A percentile compares a stretch with the other conserved stretches of the same genome.
Evolutionary conservation across 2,797 vertebrate species (phyloP).

Genomic region (Acrossocheilus wenchowensis): DNA sequence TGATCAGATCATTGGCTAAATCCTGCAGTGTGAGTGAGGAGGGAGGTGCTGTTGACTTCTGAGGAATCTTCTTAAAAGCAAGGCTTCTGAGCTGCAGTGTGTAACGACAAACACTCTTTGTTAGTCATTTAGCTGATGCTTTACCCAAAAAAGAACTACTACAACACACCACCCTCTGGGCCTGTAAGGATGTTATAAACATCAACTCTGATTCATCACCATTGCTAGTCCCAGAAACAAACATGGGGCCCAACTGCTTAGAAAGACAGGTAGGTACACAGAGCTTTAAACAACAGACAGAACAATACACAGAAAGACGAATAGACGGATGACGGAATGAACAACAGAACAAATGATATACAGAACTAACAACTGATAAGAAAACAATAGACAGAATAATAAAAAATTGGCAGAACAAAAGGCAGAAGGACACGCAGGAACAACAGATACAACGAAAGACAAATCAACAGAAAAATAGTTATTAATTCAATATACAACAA

Average conservation of each 20-base stretch:
- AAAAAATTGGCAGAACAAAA: no score
- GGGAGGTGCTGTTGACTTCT: constrained; percentile 81
- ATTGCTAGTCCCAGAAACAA: not conserved
- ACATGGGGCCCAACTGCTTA: no score
- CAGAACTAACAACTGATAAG: no score
- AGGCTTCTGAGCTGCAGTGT: constrained; percentile 87
- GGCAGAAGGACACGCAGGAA: no score
- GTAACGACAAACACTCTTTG: constrained; percentile 8
- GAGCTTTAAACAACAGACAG: not conserved
- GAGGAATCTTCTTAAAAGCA: constrained; percentile 95
- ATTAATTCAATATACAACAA: no score
- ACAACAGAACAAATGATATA: no score
- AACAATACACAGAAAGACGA: not conserved
- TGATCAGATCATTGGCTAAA: constrained; percentile 82
- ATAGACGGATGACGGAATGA: no score
- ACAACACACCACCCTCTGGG: not conserved
- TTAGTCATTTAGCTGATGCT: not conserved
- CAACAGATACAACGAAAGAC: no score
- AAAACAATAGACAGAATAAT: no score
- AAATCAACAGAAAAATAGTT: no score
- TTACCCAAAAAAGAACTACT: not conserved
- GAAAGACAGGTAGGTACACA: not conserved
- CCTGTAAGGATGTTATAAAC: not conserved
- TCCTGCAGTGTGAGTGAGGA: constrained; percentile 72
- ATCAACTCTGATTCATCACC: not conserved